Evolutionary conservation across 2,113 vertebrate species (phyloP).

Genomic region (Caracal caracal): DNA sequence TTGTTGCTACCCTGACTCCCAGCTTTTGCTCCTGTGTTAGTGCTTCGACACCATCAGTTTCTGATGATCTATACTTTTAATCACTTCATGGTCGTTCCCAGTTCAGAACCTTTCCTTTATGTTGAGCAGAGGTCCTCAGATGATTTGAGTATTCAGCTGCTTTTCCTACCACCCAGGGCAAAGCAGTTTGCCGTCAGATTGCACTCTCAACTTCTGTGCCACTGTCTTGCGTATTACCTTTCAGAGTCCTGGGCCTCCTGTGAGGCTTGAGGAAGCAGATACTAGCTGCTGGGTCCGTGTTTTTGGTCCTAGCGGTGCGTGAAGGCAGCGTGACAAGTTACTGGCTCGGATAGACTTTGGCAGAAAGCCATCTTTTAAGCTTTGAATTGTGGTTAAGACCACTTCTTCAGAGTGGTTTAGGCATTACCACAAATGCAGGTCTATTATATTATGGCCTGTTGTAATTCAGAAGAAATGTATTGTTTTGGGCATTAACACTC

Average conservation of each 20-base stretch:
- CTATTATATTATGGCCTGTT: conserved; percentile 41
- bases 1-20: neutral
- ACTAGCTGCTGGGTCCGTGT: neutral
- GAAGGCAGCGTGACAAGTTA: neutral
- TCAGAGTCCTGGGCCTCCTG: neutral
- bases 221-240: neutral
- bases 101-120: neutral
- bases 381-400: conserved; percentile 62
- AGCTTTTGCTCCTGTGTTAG: neutral
- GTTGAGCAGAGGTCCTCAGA: neutral
- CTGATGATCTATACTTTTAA: neutral
- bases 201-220: neutral
- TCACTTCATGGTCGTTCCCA: neutral
- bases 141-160: neutral
- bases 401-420: conserved; percentile 53
- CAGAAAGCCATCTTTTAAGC: conserved; percentile 57
- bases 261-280: neutral
- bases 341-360: neutral
- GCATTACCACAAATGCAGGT: conserved; percentile 49
- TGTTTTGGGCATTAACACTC: conserved; percentile 36
- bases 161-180: neutral
- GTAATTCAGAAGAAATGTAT: conserved; percentile 32
- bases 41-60: neutral
- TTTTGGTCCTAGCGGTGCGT: neutral
- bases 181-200: neutral